These are phyloP conservation scores for Sapayoa aenigma DNA, from an alignment of 2,113 vertebrate species.

Conservation along the genomic window DNA sequence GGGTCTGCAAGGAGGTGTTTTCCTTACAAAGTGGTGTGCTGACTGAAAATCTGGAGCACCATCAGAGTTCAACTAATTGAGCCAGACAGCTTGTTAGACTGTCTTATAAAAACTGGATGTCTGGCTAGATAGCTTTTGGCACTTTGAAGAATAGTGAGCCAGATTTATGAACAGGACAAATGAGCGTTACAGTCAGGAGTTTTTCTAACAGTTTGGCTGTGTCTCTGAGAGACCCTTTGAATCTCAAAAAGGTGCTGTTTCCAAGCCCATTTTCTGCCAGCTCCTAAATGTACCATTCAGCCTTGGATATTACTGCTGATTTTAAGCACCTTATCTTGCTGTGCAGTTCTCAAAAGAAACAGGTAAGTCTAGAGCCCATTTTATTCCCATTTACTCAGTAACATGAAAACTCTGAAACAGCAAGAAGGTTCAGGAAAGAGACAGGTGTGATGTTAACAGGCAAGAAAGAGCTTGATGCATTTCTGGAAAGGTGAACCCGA, in stretches of 20 bases:
- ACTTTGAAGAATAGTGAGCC: constrained; percentile 25
- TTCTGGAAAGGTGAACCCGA: not conserved
- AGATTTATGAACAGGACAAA: constrained; percentile 62
- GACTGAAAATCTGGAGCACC: constrained; percentile 49
- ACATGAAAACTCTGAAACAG: not conserved
- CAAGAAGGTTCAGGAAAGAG: not conserved
- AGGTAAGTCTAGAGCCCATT: not conserved
- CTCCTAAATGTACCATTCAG: not conserved
- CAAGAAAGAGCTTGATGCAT: not conserved
- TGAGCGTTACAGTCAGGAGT: not conserved
- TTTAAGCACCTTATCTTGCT: constrained; percentile 2
- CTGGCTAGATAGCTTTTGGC: constrained; percentile 64
- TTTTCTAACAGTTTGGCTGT: constrained; percentile 29
- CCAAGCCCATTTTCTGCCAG: not conserved
- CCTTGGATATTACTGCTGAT: not conserved
- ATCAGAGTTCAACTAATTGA: constrained; percentile 56
- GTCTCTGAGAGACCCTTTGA: constrained; percentile 21
- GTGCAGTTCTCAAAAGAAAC: not conserved
- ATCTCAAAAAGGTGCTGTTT: constrained; percentile 13
- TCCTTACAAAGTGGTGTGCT: constrained; percentile 52
- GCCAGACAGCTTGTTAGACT: constrained; percentile 61
- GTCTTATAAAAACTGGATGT: constrained; percentile 57
- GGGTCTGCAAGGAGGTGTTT: constrained; percentile 16
- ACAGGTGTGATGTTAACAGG: not conserved
- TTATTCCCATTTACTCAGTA: not conserved